Conservation (phyloP, 30 jellyfish, hydroid and myxozoan genomes). For the Hydractinia symbiolongicarpus region DNA sequence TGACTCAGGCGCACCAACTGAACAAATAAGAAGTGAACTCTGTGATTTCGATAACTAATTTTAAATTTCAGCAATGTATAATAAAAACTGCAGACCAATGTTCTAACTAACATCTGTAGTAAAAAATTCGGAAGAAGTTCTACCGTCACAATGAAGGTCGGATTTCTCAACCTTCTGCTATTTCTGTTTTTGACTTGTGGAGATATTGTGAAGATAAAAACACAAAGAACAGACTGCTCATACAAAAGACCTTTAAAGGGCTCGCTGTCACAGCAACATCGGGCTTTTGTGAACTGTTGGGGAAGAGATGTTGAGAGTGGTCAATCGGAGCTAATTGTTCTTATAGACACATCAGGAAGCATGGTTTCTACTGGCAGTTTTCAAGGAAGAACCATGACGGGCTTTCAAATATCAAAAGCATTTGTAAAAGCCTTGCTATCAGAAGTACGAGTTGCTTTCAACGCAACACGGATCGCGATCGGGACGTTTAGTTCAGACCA, state of each 20-base stretch:
- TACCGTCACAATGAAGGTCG: no score
- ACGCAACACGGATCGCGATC: conserved; percentile 90
- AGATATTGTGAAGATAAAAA: not conserved
- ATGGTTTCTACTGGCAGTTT: conserved; percentile 33
- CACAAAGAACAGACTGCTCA: not conserved
- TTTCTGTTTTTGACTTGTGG: not conserved
- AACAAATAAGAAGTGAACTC: no score
- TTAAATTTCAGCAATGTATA: no score
- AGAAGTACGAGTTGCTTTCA: conserved; percentile 76
- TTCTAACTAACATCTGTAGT: no score
- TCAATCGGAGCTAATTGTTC: conserved; percentile 69
- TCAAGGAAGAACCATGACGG: conserved; percentile 32
- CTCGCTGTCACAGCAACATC: conserved; percentile 10
- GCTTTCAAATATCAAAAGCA: conserved; percentile 60
- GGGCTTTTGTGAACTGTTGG: conserved; percentile 81
- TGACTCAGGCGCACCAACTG: no score
- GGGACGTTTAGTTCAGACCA: conserved; percentile 60
- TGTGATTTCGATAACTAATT: no score
- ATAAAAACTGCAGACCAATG: no score
- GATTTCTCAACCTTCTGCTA: no score
- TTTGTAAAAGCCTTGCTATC: conserved; percentile 66
- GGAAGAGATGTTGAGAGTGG: conserved; percentile 78
- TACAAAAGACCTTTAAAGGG: conserved; percentile 28
- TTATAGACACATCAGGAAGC: conserved; percentile 91
- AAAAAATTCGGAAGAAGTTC: no score